phyloP scores from a whole-genome alignment of 1,140 invertebrate species.

The Drosophila littoralis region DNA sequence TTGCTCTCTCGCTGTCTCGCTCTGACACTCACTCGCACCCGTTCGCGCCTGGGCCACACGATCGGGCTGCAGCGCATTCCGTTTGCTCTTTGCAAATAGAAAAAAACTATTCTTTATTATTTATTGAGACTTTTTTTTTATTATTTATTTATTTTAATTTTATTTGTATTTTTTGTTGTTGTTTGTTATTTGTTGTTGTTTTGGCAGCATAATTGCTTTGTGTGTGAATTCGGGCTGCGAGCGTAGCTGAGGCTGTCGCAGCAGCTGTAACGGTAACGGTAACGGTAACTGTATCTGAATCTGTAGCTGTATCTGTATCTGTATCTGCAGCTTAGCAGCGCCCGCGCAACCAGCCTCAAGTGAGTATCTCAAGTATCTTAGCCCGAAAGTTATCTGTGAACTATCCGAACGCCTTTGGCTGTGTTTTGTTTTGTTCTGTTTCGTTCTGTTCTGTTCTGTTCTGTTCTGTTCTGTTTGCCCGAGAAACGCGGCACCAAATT shows the following conservation, averaged over 20 bases:
- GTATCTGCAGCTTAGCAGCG: constrained; percentile 14
- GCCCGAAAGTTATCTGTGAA: neutral
- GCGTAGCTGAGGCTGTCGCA: neutral
- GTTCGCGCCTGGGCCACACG: neutral
- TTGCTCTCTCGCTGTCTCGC: neutral
- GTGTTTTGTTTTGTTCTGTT: constrained; percentile 6
- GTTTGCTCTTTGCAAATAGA: constrained; percentile 7
- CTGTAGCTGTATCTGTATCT: neutral
- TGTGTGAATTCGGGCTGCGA: constrained; percentile 9
- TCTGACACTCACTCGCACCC: neutral
- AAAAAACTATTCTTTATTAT: constrained; percentile 21
- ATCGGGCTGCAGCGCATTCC: constrained; percentile 21
- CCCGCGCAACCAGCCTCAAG: constrained; percentile 17
- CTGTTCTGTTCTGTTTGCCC: constrained; percentile 11
- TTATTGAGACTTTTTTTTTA: neutral
- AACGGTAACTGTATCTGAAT: constrained; percentile 3
- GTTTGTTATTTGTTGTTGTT: constrained; percentile 19
- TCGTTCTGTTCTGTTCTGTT: neutral
- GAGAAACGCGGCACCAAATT: constrained; percentile 36
- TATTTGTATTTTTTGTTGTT: constrained; percentile 7
- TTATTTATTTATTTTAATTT: neutral
- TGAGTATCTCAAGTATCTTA: constrained; percentile 15
- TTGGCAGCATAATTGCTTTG: constrained; percentile 31
- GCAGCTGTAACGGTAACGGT: constrained; percentile 12
- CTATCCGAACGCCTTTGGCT: constrained; percentile 21